A percentile compares a stretch with the other conserved stretches of the same genome.
These are phyloP conservation scores for Lepilemur septentrionalis DNA, from an alignment of 2,797 vertebrate species.

Conservation along the genomic window DNA sequence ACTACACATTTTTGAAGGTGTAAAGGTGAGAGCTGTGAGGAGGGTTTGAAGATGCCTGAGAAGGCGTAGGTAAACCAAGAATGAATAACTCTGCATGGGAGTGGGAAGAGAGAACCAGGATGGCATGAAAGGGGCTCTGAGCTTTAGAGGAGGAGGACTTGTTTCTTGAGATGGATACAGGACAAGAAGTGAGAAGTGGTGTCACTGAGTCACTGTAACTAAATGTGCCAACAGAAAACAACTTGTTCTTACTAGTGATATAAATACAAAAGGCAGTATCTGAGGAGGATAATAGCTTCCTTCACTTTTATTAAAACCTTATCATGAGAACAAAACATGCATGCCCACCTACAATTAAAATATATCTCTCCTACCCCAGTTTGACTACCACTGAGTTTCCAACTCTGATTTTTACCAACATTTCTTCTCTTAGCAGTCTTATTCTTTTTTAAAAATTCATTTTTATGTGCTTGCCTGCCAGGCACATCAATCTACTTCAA, in stretches of 20 bases:
- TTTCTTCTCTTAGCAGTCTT: neutral
- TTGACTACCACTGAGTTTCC: neutral
- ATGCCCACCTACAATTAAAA: neutral
- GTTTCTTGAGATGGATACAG: neutral
- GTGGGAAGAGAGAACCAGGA: neutral
- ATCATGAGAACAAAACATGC: neutral
- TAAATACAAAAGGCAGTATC: neutral
- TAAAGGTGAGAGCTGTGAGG: neutral
- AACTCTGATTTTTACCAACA: neutral
- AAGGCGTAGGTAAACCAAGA: neutral
- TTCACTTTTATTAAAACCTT: neutral
- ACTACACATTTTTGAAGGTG: neutral
- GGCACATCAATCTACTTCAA: fast-evolving
- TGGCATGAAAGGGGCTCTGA: too few relatives aligned
- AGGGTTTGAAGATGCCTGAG: neutral
- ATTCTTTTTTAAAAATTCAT: neutral
- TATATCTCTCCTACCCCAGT: neutral
- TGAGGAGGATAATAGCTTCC: neutral
- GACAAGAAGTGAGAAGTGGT: neutral
- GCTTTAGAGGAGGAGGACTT: neutral
- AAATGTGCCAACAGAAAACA: neutral
- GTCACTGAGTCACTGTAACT: neutral
- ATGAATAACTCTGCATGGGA: neutral
- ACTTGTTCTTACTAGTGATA: neutral
- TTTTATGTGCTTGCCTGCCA: neutral